These are phyloP conservation scores for Brachionus paranguensis DNA, from an alignment of 1,140 invertebrate species.

Conservation along the genomic window DNA sequence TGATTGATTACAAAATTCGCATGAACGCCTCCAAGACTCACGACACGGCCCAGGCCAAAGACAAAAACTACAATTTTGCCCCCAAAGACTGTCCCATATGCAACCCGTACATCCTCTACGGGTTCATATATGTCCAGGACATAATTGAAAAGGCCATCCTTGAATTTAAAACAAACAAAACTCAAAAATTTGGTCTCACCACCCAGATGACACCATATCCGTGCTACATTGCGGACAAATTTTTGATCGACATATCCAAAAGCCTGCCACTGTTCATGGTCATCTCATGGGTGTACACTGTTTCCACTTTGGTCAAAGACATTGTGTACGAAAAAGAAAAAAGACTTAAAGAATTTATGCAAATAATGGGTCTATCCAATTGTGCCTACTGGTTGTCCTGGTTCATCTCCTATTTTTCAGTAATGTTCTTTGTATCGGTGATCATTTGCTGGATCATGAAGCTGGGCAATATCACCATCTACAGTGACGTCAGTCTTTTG, in stretches of 20 bases:
- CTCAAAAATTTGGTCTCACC: neutral
- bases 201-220: conserved; percentile 12
- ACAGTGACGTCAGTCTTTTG: neutral
- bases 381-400: conserved; percentile 62
- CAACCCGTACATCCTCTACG: conserved; percentile 47
- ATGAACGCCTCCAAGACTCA: conserved; percentile 23
- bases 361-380: conserved; percentile 62
- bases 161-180: conserved; percentile 46
- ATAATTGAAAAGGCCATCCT: conserved; percentile 65
- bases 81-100: conserved; percentile 5
- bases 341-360: conserved; percentile 61
- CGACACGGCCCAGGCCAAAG: neutral
- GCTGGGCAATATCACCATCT: neutral
- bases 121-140: conserved; percentile 66
- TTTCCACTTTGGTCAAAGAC: conserved; percentile 69
- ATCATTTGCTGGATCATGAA: conserved; percentile 48
- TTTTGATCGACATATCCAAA: conserved; percentile 62
- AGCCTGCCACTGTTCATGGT: conserved; percentile 69
- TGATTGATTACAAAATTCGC: conserved; percentile 11
- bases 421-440: conserved; percentile 58
- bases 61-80: neutral
- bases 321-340: conserved; percentile 67
- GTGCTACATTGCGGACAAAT: conserved; percentile 47
- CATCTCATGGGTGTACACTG: conserved; percentile 64
- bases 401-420: conserved; percentile 61